Evolutionary conservation across 2,113 vertebrate species (phyloP), one percentile per base, ranked within the genome.

Genomic region (Panurus biarmicus): DNA sequence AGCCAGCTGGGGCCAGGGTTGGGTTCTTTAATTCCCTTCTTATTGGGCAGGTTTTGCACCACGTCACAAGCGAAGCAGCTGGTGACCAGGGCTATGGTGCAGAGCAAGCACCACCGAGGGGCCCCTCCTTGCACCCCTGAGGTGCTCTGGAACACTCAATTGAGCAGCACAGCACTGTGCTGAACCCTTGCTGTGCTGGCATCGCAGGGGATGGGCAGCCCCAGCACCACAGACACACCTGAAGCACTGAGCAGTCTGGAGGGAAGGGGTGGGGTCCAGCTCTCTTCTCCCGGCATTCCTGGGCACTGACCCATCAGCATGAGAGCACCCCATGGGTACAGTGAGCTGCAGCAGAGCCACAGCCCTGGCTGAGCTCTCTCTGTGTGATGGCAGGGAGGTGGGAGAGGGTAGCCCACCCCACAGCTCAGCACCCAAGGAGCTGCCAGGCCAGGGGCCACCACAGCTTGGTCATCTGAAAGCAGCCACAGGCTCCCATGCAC

Each of bases 51-150:
- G 29, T 54, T 65, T 61, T 42, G 65, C 57, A 67, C n/a, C 26
- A 45, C 0, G 1, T 3, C 3, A 42, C 0, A 2, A 58, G 64
- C 1, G 1, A 64, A 76, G 48, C 8, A 62, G 14, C 11, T 11
- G 3, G 24, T 9, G 21, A 10, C 9, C n/a, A 57, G 47, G 26
- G 36, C n/a, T 40, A 28, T 2, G 2, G 70, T 17, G 42, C 45
- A 38, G 40, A 36, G 72, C 2, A 20, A 60, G 29, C 12, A 23
- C 2, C 3, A 25, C 40, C 0, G 1, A 64, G 17, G 38, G 21
- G 11, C 12, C 8, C 50, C 44, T 42, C 18, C 61, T 48, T 0
- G 0, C 50, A 60, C 8, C 29, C 21, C 42, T 19, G 12, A 4
- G 1, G 40, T 60, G 48, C 70, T 48, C 70, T 44, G 31, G 51